Conservation (phyloP, 1,140 invertebrate genomes). For the Archivesica marissinica region DNA sequence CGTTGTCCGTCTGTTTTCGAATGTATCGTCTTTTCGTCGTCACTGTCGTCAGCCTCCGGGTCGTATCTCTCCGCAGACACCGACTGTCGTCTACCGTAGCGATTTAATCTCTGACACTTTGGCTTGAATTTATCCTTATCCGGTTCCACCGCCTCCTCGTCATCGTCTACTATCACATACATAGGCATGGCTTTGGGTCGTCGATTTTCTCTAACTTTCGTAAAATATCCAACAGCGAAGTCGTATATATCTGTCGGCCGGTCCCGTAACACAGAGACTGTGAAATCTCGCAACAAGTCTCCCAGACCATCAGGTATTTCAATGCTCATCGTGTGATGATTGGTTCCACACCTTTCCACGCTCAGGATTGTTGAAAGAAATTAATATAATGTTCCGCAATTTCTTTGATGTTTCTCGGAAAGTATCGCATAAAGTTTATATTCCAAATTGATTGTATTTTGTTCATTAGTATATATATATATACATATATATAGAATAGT, state of each 20-base stretch:
- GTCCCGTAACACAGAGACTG: conserved; percentile 96
- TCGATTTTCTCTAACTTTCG: conserved; percentile 84
- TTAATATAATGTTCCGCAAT: not conserved
- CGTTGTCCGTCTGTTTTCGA: conserved; percentile 90
- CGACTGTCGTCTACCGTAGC: conserved; percentile 78
- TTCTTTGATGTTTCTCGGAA: not conserved
- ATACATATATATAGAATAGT: not conserved
- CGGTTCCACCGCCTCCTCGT: conserved; percentile 80
- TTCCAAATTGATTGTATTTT: not conserved
- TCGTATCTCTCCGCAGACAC: conserved; percentile 93
- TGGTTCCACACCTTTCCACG: not conserved
- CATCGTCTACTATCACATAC: conserved; percentile 83
- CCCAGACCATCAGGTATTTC: conserved; percentile 93
- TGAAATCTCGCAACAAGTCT: conserved; percentile 96
- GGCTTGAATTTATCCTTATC: conserved; percentile 77
- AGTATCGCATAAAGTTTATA: not conserved
- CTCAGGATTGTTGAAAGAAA: not conserved
- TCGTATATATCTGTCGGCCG: conserved; percentile 94
- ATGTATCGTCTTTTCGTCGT: conserved; percentile 86
- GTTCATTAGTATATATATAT: not conserved
- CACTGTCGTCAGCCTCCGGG: conserved; percentile 93
- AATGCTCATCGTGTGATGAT: conserved; percentile 71
- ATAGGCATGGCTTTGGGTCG: conserved; percentile 79
- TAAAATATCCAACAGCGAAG: conserved; percentile 96
- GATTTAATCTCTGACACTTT: conserved; percentile 73